Percentiles rank a stretch among this genome's conserved stretches.
Evolutionary conservation across 2,888 invertebrate species (phyloP).

Genomic region (Melanostoma mellinum): DNA sequence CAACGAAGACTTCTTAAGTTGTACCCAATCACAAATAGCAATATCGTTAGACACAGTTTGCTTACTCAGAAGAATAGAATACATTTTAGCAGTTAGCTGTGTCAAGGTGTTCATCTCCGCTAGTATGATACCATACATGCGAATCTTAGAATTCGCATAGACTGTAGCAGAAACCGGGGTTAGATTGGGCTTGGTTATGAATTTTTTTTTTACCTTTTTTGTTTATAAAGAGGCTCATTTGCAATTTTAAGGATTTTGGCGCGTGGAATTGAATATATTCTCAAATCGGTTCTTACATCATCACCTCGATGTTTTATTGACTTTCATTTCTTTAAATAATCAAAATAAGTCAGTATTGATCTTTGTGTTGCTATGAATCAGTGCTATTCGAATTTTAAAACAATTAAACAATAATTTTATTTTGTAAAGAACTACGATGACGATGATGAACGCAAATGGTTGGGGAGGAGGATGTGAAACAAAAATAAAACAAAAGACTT

Average conservation of each 20-base stretch:
- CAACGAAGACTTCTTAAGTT: conserved; percentile 35
- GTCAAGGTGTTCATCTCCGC: conserved; percentile 72
- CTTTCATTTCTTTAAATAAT: neutral
- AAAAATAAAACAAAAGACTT: no score
- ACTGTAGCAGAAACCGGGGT: neutral
- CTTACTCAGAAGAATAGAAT: conserved; percentile 54
- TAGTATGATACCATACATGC: conserved; percentile 17
- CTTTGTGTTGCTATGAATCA: no score
- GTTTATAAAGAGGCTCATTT: neutral
- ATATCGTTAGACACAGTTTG: conserved; percentile 29
- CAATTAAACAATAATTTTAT: no score
- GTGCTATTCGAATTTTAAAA: no score
- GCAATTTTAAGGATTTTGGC: conserved; percentile 30
- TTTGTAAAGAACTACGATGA: no score
- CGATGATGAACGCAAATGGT: no score
- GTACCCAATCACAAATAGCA: conserved; percentile 7
- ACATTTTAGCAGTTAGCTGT: conserved; percentile 46
- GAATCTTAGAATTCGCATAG: no score
- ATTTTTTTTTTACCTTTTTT: neutral
- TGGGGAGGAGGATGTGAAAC: no score
- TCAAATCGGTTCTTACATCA: neutral
- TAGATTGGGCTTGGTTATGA: conserved; percentile 14
- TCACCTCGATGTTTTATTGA: neutral
- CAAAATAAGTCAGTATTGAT: neutral
- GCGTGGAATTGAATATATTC: conserved; percentile 15